Conservation (phyloP, 2,113 vertebrate species). For the Acrocephalus arundinaceus region DNA sequence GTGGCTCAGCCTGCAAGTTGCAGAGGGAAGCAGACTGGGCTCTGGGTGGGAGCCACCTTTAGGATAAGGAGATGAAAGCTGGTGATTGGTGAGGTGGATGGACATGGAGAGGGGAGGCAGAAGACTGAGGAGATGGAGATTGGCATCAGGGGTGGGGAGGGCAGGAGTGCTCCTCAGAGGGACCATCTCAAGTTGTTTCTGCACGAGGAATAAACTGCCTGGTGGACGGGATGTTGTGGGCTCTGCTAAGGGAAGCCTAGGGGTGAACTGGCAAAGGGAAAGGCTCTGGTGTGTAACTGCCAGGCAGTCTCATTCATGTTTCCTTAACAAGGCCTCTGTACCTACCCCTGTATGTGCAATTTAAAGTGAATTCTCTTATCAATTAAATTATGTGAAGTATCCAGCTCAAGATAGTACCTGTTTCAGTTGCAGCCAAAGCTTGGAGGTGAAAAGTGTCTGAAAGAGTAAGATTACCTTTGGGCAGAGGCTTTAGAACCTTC, state of each 20-base stretch:
- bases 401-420: neutral
- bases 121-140: neutral
- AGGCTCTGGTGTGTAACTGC: too few relatives aligned
- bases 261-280: neutral
- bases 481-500: neutral
- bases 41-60: neutral
- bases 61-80: neutral
- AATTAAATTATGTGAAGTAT: neutral
- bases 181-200: neutral
- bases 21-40: neutral
- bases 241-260: neutral
- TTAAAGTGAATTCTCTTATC: neutral
- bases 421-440: neutral
- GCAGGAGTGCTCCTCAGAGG: neutral
- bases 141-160: neutral
- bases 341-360: fast-evolving
- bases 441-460: neutral
- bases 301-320: neutral
- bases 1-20: neutral
- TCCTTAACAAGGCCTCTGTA: neutral
- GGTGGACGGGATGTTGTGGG: fast-evolving
- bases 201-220: neutral
- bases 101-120: fast-evolving
- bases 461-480: neutral
- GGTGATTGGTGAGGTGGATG: too few relatives aligned